Evolutionary conservation across 2,797 vertebrate species (phyloP).

Genomic region (Mormyrus proboscirostris): DNA sequence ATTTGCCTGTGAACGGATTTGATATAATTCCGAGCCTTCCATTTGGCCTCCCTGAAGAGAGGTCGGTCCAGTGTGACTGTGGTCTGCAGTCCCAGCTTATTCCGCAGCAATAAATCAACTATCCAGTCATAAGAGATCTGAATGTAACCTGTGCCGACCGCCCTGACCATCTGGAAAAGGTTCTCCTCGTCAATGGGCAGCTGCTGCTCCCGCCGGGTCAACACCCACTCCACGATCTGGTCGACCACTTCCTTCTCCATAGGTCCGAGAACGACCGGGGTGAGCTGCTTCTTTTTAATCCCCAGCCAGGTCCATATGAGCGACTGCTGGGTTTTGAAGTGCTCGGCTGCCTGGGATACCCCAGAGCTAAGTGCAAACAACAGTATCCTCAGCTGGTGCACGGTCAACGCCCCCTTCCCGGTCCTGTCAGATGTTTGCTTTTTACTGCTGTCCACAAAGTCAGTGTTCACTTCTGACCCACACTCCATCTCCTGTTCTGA

Average conservation of each 20-base stretch:
- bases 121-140: conserved; percentile 67
- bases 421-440: background rate
- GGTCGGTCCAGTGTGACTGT: conserved; percentile 46
- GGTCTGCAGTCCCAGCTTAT: conserved; percentile 62
- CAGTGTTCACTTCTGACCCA: background rate
- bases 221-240: conserved; percentile 71
- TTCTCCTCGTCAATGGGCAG: conserved; percentile 65
- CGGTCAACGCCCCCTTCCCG: conserved; percentile 44
- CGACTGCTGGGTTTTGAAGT: conserved; percentile 45
- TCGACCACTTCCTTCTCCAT: conserved; percentile 55
- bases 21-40: conserved; percentile 55
- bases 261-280: conserved; percentile 33
- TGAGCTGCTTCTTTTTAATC: conserved; percentile 30
- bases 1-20: conserved; percentile 64
- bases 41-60: conserved; percentile 56
- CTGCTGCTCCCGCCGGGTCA: conserved; percentile 77
- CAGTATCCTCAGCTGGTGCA: conserved; percentile 63
- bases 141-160: conserved; percentile 47
- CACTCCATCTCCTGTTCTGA: background rate
- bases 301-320: conserved; percentile 59
- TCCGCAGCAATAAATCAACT: conserved; percentile 74
- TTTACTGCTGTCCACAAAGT: background rate
- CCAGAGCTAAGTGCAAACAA: conserved; percentile 72
- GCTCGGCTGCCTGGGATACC: conserved; percentile 56
- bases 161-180: conserved; percentile 67